A percentile compares a stretch with the other conserved stretches of the same genome.
Conservation (phyloP, 2,113 vertebrate species). For the Chaetorhynchus papuensis region DNA sequence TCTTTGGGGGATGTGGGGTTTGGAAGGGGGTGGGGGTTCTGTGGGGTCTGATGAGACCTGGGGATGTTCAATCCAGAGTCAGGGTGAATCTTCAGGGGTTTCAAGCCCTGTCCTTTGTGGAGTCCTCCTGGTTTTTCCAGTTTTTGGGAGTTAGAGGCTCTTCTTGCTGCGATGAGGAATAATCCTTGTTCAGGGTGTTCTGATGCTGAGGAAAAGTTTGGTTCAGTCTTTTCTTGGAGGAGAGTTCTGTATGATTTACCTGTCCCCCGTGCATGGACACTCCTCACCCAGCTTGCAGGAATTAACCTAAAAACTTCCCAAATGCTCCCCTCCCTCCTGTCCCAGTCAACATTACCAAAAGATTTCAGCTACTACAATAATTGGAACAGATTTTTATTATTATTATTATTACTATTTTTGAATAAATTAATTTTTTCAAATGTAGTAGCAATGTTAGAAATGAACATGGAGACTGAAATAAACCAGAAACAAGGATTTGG, state of each 20-base stretch:
- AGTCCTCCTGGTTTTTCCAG: background rate
- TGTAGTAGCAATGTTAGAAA: background rate
- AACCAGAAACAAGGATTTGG: background rate
- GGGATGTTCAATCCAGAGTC: background rate
- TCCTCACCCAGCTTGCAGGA: background rate
- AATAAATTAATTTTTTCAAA: background rate
- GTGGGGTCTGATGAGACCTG: background rate
- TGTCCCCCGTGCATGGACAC: background rate
- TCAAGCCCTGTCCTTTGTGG: background rate
- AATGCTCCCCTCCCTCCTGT: background rate
- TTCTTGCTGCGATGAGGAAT: background rate
- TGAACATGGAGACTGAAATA: background rate
- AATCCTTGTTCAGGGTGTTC: background rate
- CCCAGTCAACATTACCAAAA: background rate
- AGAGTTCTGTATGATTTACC: background rate
- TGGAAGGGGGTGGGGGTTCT: background rate
- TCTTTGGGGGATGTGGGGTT: background rate
- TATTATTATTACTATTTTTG: background rate
- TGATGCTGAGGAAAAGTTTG: background rate
- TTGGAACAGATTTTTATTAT: background rate
- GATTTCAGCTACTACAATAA: background rate
- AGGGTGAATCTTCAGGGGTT: background rate
- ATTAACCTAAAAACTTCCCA: background rate
- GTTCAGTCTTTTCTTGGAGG: background rate
- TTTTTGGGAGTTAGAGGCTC: background rate